Base-by-base conservation (phyloP, 2,113 vertebrate genomes). In the Triplophysa rosa region DNA sequence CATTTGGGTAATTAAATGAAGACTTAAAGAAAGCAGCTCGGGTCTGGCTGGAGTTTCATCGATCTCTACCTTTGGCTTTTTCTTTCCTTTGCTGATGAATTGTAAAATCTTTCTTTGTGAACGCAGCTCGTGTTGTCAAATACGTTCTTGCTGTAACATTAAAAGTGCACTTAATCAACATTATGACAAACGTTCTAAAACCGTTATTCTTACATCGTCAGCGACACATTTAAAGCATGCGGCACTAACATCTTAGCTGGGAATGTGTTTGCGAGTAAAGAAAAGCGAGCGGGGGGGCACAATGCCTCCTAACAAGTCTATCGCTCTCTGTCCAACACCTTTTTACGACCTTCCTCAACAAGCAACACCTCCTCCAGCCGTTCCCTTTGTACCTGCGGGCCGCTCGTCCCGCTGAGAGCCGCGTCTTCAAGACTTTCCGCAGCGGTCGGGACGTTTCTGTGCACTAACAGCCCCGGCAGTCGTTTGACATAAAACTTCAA, bases 401-500 rank as follows among this genome's bases (percentile, higher is more conserved):
- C 13, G 59, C 26, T 62, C 33, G 65, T 54, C 65, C 74, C 66
- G 64, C 26, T 67, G 64, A 65, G 52, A 61, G 66, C 2, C 8
- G 8, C 13, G 58, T 47, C 61, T 58, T 8, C 26, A 72, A 21
- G 29, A 77, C 69, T 23, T 77, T 64, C 12, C 0, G 33, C 33
- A 12, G 16, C 42, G 47, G 21, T 56, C 64, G 61, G 77, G 84
- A 83, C 79, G 68, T 81, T 71, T 56, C 54, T 8, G 37, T 58
- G 33, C 49, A 52, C 42, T 80, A 77, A 84, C 65, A 24, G 67
- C 85, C 80, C 62, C 59, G 65, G 33, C 17, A 70, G 68, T 81
- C 80, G 47, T 80, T 78, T 72, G 71, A 52, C 42, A 75, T 84
- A 73, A 80, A 86, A 86, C 85, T 80, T 85, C 78, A 85, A 88